These are phyloP conservation scores for Diplosoma virens DNA, from an alignment of 23 tunicate species.

Conservation along the genomic window DNA sequence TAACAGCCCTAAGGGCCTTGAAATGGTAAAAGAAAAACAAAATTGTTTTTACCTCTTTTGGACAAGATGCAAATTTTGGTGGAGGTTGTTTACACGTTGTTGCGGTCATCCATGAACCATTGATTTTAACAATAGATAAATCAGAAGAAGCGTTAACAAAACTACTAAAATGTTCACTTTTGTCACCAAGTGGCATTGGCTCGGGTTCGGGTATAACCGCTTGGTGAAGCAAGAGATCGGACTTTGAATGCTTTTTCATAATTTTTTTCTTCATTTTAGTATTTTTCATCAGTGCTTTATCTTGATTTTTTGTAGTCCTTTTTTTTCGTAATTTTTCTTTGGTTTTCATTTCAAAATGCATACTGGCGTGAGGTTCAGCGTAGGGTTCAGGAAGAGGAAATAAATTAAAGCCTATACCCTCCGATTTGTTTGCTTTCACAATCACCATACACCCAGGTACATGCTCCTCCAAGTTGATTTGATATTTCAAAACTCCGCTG, in stretches of 20 bases:
- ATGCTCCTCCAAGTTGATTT: constrained; percentile 69
- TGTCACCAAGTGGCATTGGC: constrained; percentile 39
- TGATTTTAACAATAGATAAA: background rate
- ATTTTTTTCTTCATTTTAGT: background rate
- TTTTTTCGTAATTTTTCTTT: too few species aligned
- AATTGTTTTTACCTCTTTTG: constrained; percentile 72
- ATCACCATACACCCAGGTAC: constrained; percentile 59
- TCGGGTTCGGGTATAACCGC: constrained; percentile 50
- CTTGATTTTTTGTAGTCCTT: background rate
- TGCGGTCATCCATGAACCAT: constrained; percentile 27
- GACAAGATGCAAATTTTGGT: constrained; percentile 69
- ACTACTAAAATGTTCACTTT: background rate
- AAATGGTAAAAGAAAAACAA: too few species aligned
- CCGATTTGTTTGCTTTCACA: background rate
- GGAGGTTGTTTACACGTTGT: constrained; percentile 54
- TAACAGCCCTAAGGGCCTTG: too few species aligned
- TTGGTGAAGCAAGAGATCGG: constrained; percentile 10
- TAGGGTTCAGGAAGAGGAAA: constrained; percentile 52
- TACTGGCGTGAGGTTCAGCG: background rate
- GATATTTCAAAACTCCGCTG: constrained; percentile 88
- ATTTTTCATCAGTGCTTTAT: background rate
- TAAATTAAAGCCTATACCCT: constrained; percentile 3
- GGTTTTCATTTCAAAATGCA: background rate
- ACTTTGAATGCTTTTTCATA: background rate
- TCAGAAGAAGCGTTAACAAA: background rate